Evolutionary conservation across 2,113 vertebrate genomes (phyloP).

Genomic region (Leptocoma aspasia): DNA sequence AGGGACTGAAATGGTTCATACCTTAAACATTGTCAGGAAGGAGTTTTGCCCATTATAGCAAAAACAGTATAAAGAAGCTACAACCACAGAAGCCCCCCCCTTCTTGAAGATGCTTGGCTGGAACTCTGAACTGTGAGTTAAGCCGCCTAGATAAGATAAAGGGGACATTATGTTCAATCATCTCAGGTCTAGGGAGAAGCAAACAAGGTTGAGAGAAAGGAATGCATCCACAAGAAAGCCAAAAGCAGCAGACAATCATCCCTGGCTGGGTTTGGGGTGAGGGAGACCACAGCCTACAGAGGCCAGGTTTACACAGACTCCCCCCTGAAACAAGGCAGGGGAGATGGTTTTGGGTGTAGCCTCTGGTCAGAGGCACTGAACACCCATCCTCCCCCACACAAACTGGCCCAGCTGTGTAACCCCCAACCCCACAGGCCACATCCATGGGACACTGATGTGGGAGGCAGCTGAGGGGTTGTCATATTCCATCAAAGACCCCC

Average conservation of each 20-base stretch:
- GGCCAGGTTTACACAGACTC: neutral
- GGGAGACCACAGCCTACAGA: neutral
- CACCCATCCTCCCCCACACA: neutral
- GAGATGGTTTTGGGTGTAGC: neutral
- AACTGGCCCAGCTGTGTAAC: neutral
- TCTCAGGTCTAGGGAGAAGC: neutral
- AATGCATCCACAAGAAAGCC: neutral
- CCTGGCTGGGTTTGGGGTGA: neutral
- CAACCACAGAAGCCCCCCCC: neutral
- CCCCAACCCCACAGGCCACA: neutral
- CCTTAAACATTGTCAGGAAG: neutral
- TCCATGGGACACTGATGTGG: fast-evolving
- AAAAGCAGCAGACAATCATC: neutral
- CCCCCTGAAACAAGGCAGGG: fast-evolving
- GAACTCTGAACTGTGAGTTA: neutral
- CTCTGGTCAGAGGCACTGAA: neutral
- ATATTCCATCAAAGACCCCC: neutral
- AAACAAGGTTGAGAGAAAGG: neutral
- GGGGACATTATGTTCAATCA: neutral
- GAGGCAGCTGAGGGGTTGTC: neutral
- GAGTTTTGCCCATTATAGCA: neutral
- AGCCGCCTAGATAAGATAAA: neutral
- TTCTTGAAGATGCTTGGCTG: neutral
- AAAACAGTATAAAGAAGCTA: neutral
- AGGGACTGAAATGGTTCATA: neutral